A percentile compares a stretch with the other conserved stretches of the same genome.
phyloP scores from a whole-genome alignment of 2,797 vertebrate species.

The Melopsittacus undulatus region DNA sequence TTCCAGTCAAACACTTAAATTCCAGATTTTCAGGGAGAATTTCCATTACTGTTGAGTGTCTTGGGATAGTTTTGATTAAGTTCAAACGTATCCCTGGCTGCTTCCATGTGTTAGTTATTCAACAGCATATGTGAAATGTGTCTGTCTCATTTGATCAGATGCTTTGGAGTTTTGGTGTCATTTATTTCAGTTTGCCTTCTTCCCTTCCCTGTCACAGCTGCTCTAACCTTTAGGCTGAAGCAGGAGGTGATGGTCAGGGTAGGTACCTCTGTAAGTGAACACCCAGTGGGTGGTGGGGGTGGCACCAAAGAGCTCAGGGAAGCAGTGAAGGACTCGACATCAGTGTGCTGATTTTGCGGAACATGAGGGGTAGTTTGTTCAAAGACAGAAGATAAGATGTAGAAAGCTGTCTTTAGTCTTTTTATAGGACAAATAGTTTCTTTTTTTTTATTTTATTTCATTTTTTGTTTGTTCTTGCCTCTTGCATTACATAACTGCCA shows the following conservation, averaged over 20 bases:
- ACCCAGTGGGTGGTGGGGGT: not conserved
- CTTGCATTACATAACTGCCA: not conserved
- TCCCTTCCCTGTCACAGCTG: not conserved
- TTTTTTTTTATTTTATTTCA: not conserved
- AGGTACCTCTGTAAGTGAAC: accelerated
- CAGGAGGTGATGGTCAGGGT: not conserved
- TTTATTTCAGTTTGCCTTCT: not conserved
- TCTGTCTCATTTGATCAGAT: not conserved
- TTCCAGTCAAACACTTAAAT: not conserved
- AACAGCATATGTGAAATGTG: not conserved
- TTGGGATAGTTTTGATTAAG: not conserved
- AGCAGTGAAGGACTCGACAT: not conserved
- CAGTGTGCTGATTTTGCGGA: not conserved
- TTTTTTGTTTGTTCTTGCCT: not conserved
- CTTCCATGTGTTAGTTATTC: conserved; percentile 29
- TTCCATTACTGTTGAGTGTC: not conserved
- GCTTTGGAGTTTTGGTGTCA: not conserved
- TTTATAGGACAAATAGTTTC: conserved; percentile 32
- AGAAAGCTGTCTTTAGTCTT: conserved; percentile 33
- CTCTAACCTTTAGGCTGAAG: not conserved
- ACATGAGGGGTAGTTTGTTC: not conserved
- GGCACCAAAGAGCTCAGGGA: not conserved
- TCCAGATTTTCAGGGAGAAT: not conserved
- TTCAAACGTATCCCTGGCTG: not conserved
- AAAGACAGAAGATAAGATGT: not conserved